Evolutionary conservation across 2,113 vertebrate genomes (phyloP).

Genomic region (Ammodytes marinus): DNA sequence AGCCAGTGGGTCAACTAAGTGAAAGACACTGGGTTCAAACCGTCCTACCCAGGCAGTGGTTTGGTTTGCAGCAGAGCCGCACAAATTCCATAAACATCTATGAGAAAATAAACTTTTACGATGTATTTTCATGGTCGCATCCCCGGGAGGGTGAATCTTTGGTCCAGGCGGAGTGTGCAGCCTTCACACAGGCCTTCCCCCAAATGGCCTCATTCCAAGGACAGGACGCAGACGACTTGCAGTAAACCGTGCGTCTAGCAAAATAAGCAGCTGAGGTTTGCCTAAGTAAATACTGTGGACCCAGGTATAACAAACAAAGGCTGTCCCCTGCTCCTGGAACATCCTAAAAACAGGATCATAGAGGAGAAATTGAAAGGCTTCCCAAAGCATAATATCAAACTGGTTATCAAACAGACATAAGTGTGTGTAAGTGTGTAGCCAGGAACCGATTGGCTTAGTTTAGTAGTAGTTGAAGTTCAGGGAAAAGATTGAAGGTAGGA

Average conservation of each 20-base stretch:
- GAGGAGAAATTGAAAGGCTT: not conserved
- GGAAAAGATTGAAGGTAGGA: not conserved
- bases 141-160: slow-evolving; percentile 30
- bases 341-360: not conserved
- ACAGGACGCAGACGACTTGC: slow-evolving; percentile 52
- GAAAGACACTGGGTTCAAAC: not conserved
- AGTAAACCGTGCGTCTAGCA: slow-evolving; percentile 68
- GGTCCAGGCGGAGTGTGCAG: slow-evolving; percentile 41
- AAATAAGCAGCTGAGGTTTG: slow-evolving; percentile 74
- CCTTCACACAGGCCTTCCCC: slow-evolving; percentile 41
- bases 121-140: slow-evolving; percentile 31
- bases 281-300: slow-evolving; percentile 63
- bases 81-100: slow-evolving; percentile 63
- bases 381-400: not conserved
- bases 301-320: slow-evolving; percentile 68
- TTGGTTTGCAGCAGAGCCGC: slow-evolving; percentile 13
- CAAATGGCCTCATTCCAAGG: slow-evolving; percentile 53
- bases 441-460: not conserved
- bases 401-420: no score
- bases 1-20: not conserved
- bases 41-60: slow-evolving; percentile 10
- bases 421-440: not conserved
- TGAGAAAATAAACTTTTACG: slow-evolving; percentile 55
- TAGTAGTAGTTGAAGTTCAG: not conserved
- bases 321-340: slow-evolving; percentile 39